These are phyloP conservation scores for Listrodromus nycthemerus DNA, from an alignment of 2,888 invertebrate genomes.

Conservation along the genomic window DNA sequence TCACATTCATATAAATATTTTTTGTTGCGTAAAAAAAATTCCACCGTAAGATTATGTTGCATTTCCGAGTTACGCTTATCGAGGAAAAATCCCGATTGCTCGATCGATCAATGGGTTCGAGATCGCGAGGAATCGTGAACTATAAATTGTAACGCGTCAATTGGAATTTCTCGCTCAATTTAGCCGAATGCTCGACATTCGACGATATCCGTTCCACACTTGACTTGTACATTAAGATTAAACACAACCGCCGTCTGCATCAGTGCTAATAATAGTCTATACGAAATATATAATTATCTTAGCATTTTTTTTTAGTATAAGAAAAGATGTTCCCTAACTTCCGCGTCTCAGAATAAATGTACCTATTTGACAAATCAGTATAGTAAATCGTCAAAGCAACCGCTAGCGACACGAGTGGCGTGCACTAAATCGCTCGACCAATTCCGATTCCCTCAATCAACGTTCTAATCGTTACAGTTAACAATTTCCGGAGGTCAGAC, in stretches of 20 bases:
- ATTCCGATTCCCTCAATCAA: conserved; percentile 11
- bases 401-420: background rate
- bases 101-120: background rate
- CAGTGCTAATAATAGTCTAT: no score
- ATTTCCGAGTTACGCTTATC: background rate
- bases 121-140: conserved; percentile 11
- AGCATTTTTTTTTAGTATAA: no score
- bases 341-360: background rate
- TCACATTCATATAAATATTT: background rate
- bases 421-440: background rate
- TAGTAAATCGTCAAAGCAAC: background rate
- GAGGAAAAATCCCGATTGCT: background rate
- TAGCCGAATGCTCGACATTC: background rate
- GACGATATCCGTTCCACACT: background rate
- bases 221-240: background rate
- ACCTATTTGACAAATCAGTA: background rate
- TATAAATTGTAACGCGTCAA: conserved; percentile 23
- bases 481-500: conserved; percentile 2
- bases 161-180: conserved; percentile 52
- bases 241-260: no score
- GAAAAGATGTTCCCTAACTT: no score
- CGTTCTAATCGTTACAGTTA: conserved; percentile 5
- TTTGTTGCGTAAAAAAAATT: background rate
- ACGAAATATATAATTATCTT: no score
- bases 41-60: background rate